Base-by-base conservation (phyloP, 2,888 invertebrate species). In the Luffia ferchaultella region DNA sequence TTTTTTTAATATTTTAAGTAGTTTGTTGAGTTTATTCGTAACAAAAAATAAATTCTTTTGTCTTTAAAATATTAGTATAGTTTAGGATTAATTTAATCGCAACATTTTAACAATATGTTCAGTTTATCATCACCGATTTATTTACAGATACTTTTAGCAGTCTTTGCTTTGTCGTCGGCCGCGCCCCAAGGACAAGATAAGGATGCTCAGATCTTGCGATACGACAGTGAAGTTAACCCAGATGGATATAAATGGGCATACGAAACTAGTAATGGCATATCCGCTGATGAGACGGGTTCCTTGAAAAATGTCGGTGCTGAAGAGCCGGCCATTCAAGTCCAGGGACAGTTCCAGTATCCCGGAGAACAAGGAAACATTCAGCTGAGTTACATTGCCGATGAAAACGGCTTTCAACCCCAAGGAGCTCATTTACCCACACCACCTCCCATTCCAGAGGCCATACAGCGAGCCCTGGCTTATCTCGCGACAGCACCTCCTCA, bases 341-440 rank as follows among this genome's bases (percentile, higher is more conserved):
- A 88, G 61, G 90, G 90, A 18, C 86, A 86, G 63, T 89, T 75
- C 72, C 82, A 86, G 45, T 90, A 89, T 68, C 85, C 86, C 1
- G 84, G 86, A 45, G 89, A 90, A 0, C 89, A 90, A 16, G 68
- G 75, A 52, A 74, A 70, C 53, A 87, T 89, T 59, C 83, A 86
- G 58, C 62, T 90, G 52, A 74, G 80, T 1, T 91, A 91, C 72
- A 70, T 87, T 42, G 90, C 91, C 49, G 87, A 91, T 62, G 90
- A 91, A 65, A 90, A 90, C 57, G 90, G 90, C 48, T 90, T 83
- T 79, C 88, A 88, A 64, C 88, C 90, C 7, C 83, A 77, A n/a
- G n/a, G n/a, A n/a, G n/a, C n/a, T n/a, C n/a, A n/a, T n/a, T n/a
- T n/a, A n/a, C n/a, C n/a, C n/a, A 59, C 77, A 77, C 17, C 88